Base-by-base conservation (phyloP, 1,140 invertebrate genomes). In the Hesperophylax magnus region DNA sequence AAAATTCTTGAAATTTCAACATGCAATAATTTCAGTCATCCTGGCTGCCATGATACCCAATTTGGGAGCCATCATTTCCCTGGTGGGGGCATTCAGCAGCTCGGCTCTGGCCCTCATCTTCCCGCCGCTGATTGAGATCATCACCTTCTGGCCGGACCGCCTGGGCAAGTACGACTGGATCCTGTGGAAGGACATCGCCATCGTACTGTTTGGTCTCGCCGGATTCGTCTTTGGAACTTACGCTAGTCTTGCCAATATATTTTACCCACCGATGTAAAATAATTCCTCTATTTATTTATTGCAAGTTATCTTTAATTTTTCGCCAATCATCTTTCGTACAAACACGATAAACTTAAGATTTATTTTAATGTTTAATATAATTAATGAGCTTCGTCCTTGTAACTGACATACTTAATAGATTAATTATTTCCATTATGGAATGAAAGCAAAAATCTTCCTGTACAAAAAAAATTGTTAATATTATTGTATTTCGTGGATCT, bases 61-160 rank as follows among this genome's bases (percentile, higher is more conserved):
- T 87, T 89, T 98, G 78, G 96, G 96, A 72, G 92, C 96, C 27
- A 94, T 98, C 56, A 98, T 98, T 67, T 97, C 97, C 0, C 90
- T 98, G 39, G 96, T 98, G 27, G 97, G 97, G 8, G 96, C 97
- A 14, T 93, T 98, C 56, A 96, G 95, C 86, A 97, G 96, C 85
- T 97, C 96, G 14, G 94, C 96, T 0, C 90, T 98, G 75, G 97
- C 97, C 0, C 90, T 98, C 0, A 97, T 98, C 83, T 96, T 98
- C 84, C 97, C 97, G 67, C 96, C 97, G 0, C 88, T 97, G 17
- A 95, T 98, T 78, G 96, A 98, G 87, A 94, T 97, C n/a, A 91
- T 97, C 27, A 95, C 94, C 3, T 94, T 94, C 84, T 95, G 93
- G 92, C 91, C 93, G 6, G 89, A 92, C 61, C 91, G 92, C 20